phyloP scores from a whole-genome alignment of 2,113 vertebrate species.

The Silurus glanis region DNA sequence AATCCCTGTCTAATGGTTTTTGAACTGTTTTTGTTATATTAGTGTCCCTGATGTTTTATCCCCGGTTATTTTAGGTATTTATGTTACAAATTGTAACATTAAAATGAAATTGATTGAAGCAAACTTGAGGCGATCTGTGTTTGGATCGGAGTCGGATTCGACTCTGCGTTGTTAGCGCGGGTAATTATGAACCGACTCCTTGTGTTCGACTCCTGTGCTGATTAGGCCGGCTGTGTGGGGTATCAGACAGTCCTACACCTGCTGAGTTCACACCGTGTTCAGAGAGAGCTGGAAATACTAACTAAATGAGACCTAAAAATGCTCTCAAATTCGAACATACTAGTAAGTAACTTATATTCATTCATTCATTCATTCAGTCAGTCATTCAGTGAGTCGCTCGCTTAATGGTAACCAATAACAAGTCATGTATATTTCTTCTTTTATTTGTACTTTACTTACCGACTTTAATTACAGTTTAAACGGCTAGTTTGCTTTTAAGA shows the following conservation, averaged over 20 bases:
- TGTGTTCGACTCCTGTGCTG: neutral
- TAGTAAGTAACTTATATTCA: constrained; percentile 46
- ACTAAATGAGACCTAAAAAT: constrained; percentile 16
- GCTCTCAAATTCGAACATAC: constrained; percentile 53
- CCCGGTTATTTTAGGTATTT: too few relatives aligned
- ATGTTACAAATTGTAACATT: too few relatives aligned
- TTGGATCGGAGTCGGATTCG: neutral
- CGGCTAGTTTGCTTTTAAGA: too few relatives aligned
- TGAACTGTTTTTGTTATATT: too few relatives aligned
- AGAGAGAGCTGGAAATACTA: neutral
- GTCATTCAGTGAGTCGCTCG: too few relatives aligned
- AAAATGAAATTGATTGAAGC: too few relatives aligned
- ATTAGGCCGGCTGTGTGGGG: neutral
- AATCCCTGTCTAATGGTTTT: neutral
- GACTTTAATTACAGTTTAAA: too few relatives aligned
- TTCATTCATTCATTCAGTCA: neutral
- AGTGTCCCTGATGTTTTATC: neutral
- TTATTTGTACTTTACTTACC: neutral
- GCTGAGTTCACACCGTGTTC: neutral
- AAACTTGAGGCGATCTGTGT: too few relatives aligned
- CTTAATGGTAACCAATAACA: neutral
- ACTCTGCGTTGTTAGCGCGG: too few relatives aligned
- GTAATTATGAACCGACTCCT: neutral
- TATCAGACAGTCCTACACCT: neutral
- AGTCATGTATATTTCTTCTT: neutral